phyloP scores from a whole-genome alignment of 2,113 vertebrate species.

The Anarhynchus alexandrinus region DNA sequence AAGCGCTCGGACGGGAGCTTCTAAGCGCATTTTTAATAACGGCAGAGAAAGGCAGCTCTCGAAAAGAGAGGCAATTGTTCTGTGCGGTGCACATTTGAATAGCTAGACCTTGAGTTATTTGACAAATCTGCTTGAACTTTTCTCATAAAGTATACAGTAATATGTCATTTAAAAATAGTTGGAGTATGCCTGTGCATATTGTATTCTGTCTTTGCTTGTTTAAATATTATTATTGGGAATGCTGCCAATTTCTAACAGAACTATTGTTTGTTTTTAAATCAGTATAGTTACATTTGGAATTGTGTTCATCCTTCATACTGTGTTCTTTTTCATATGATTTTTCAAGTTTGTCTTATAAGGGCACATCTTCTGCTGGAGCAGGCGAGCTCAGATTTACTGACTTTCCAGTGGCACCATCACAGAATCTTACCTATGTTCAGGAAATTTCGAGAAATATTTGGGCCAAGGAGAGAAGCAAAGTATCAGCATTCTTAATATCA shows the following conservation, averaged over 20 bases:
- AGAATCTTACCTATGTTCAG: neutral
- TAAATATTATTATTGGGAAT: slow-evolving; percentile 59
- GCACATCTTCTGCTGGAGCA: neutral
- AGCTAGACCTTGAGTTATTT: slow-evolving; percentile 14
- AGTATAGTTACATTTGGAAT: slow-evolving; percentile 11
- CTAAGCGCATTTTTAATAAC: neutral
- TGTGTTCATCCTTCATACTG: neutral
- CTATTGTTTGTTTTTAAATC: slow-evolving; percentile 44
- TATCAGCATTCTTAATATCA: neutral
- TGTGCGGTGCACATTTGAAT: neutral
- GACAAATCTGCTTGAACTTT: slow-evolving; percentile 12
- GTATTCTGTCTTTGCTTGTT: slow-evolving; percentile 39
- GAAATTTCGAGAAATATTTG: slow-evolving; percentile 19
- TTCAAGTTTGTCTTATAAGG: slow-evolving; percentile 36
- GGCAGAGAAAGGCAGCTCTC: neutral
- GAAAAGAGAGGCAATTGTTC: neutral
- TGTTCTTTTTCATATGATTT: neutral
- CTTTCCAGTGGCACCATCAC: neutral
- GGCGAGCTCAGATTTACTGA: neutral
- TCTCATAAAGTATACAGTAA: slow-evolving; percentile 13
- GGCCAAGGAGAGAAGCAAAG: neutral
- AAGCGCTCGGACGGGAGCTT: neutral
- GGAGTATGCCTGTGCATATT: slow-evolving; percentile 6
- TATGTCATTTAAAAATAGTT: slow-evolving; percentile 45
- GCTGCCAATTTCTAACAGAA: slow-evolving; percentile 31